Evolutionary conservation across 2,888 invertebrate genomes (phyloP), one percentile per base, ranked within the genome.

Genomic region (Campoplex capitator): DNA sequence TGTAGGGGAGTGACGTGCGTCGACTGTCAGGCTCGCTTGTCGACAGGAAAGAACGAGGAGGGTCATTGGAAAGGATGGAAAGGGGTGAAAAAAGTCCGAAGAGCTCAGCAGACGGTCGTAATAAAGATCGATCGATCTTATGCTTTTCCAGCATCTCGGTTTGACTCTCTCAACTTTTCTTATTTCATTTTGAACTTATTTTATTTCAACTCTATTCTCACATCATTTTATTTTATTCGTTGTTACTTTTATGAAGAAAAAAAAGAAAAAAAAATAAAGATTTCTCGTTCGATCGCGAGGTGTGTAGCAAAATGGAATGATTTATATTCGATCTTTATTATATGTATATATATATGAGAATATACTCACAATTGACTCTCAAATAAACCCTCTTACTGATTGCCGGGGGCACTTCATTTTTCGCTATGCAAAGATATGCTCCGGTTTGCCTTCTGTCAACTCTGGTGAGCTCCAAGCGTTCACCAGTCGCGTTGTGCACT

Each of bases 371-470:
- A 92, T 95, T 95, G 85, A 96, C 95, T 90, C 95, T 95, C 84
- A 96, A 95, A 88, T 95, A 95, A 88, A 96, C 95, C 88, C 95
- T 93, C 92, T 95, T 95, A 92, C 95, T 95, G 87, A 96, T 97
- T 8, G 97, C 96, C 1, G 97, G 97, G 0, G 97, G 97, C 56
- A 97, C 97, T 89, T 96, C 97, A 92, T 97, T 97, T 89, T 95
- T 96, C 2, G 97, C 97, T 90, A 97, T 97, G 95, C 97, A 97
- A 91, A 97, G 95, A 93, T 97, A 97, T 48, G 97, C 96, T 32
- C 97, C 97, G 96, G 97, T 97, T 94, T 97, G 97, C 86, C 96
- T 95, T 28, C 97, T 95, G 90, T 96, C 96, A 85, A 97, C 96
- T 91, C 96, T 96, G 86, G 96, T 95, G 88, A 97, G 95, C 91